phyloP scores from a whole-genome alignment of 2,888 invertebrate genomes.

The Pollenia labialis region DNA sequence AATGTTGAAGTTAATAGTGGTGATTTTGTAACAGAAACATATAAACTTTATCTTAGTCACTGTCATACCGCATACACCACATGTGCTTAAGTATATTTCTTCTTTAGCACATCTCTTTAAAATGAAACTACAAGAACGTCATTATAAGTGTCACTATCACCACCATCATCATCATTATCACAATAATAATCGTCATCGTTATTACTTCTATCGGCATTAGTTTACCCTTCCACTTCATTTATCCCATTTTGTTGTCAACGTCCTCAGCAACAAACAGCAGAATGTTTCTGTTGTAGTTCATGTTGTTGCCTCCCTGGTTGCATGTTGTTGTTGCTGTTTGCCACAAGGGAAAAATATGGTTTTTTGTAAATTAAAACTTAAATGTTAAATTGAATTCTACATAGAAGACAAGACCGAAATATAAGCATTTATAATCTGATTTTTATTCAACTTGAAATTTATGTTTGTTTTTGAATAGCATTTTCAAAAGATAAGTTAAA shows the following conservation, averaged over 20 bases:
- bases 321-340: background rate
- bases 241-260: background rate
- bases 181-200: background rate
- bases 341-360: conserved; percentile 51
- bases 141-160: background rate
- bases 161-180: background rate
- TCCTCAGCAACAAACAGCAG: conserved; percentile 38
- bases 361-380: conserved; percentile 59
- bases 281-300: background rate
- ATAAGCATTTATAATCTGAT: conserved; percentile 16
- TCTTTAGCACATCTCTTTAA: background rate
- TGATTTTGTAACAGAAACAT: conserved; percentile 32
- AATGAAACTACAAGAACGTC: background rate
- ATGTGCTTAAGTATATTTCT: conserved; percentile 55
- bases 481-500: no score
- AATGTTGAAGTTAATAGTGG: conserved; percentile 20
- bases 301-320: background rate
- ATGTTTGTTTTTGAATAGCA: background rate
- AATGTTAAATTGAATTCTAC: conserved; percentile 60
- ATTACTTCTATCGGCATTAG: background rate
- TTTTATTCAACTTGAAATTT: background rate
- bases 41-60: background rate
- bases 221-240: background rate
- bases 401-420: conserved; percentile 18
- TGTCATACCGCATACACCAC: conserved; percentile 53